Conservation (phyloP, 2,888 invertebrate genomes). For the Drosophila setosimentum region DNA sequence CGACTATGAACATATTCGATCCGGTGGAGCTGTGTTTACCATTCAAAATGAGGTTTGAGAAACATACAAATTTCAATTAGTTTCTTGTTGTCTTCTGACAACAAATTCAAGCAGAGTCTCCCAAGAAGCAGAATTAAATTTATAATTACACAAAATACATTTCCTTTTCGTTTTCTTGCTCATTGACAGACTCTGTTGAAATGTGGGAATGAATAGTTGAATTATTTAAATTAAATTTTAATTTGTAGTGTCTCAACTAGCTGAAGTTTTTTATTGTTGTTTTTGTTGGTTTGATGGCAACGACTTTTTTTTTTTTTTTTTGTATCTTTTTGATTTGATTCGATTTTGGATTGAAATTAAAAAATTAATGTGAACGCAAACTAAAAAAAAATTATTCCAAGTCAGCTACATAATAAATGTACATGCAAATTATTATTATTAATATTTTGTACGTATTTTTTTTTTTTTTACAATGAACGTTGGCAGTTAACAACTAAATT, state of each 20-base stretch:
- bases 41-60: constrained; percentile 7
- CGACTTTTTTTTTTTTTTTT: constrained; percentile 22
- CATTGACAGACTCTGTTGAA: constrained; percentile 24
- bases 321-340: constrained; percentile 11
- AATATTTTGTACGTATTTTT: constrained; percentile 16
- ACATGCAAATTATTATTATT: constrained; percentile 57
- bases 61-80: constrained; percentile 32
- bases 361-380: constrained; percentile 41
- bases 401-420: constrained; percentile 48
- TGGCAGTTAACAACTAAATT: constrained; percentile 44
- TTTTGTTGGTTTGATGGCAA: constrained; percentile 59
- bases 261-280: constrained; percentile 48
- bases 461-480: constrained; percentile 67
- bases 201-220: constrained; percentile 20
- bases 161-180: constrained; percentile 7
- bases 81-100: not conserved
- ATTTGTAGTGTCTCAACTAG: constrained; percentile 84
- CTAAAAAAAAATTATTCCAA: constrained; percentile 28
- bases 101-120: constrained; percentile 16
- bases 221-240: constrained; percentile 36
- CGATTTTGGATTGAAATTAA: constrained; percentile 18
- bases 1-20: constrained; percentile 99
- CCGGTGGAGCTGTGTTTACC: constrained; percentile 92
- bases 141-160: not conserved
- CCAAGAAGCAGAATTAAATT: constrained; percentile 20